A percentile compares a stretch with the other conserved stretches of the same genome.
phyloP scores from a whole-genome alignment of 1,140 invertebrate species.

The Sarcophaga bullata region DNA sequence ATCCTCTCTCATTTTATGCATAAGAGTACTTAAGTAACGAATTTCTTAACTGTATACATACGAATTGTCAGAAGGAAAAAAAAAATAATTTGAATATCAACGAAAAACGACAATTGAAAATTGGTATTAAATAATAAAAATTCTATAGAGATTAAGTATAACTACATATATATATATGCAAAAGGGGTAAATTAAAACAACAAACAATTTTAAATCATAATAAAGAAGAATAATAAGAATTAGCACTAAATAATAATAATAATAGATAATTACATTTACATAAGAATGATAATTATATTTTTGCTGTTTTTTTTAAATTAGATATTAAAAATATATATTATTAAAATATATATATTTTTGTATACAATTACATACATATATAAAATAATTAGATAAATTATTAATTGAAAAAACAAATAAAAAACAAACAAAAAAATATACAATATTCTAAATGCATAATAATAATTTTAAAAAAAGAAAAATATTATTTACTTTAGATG shows the following conservation, averaged over 20 bases:
- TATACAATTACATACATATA: background rate
- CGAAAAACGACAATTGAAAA: too few relatives aligned
- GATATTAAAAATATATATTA: background rate
- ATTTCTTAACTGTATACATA: too few relatives aligned
- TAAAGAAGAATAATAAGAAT: constrained; percentile 4
- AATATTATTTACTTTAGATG: background rate
- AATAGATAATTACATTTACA: constrained; percentile 37
- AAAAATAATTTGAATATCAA: too few relatives aligned
- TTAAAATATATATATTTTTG: too few relatives aligned
- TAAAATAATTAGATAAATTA: constrained; percentile 19
- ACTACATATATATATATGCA: too few relatives aligned
- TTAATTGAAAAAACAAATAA: constrained; percentile 23
- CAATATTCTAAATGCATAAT: constrained; percentile 28
- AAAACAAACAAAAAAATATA: constrained; percentile 9
- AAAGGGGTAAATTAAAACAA: background rate
- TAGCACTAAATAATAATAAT: constrained; percentile 21
- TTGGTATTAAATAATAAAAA: too few relatives aligned
- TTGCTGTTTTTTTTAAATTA: constrained; percentile 10
- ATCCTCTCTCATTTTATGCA: too few relatives aligned
- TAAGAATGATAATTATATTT: constrained; percentile 30
- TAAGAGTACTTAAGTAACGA: too few relatives aligned
- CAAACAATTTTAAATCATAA: background rate
- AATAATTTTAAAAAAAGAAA: constrained; percentile 23
- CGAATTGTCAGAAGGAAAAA: too few relatives aligned
- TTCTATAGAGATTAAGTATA: too few relatives aligned